A percentile compares a stretch with the other conserved stretches of the same genome.
Evolutionary conservation across 1,140 invertebrate species (phyloP).

Genomic region (Rhynchophorus ferrugineus): DNA sequence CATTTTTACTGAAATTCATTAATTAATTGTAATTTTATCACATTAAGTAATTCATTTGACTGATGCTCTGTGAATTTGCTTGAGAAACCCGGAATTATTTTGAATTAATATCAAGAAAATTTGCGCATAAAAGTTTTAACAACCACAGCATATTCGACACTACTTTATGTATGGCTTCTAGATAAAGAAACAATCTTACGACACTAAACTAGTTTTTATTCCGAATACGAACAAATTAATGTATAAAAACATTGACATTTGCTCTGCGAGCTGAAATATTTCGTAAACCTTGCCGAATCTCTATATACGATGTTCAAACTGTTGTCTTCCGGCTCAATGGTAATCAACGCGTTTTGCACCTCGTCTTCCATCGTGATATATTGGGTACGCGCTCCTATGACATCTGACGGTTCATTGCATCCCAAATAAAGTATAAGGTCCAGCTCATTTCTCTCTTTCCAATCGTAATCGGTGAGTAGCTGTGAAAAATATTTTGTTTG

Average conservation of each 20-base stretch:
- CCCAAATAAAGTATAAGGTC: conserved; percentile 52
- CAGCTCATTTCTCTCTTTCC: conserved; percentile 45
- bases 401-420: conserved; percentile 37
- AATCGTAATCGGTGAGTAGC: conserved; percentile 32
- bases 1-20: no score
- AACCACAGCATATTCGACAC: no score
- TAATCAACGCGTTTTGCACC: conserved; percentile 42
- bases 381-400: conserved; percentile 44
- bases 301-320: conserved; percentile 61
- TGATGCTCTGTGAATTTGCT: no score
- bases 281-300: conserved; percentile 48
- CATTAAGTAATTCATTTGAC: no score
- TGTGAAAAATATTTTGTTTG: background rate
- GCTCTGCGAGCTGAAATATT: conserved; percentile 38
- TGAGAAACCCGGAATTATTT: no score
- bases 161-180: no score
- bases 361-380: conserved; percentile 47
- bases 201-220: no score
- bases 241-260: conserved; percentile 34
- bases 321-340: conserved; percentile 52
- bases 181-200: no score
- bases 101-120: no score
- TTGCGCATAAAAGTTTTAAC: no score
- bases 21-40: no score
- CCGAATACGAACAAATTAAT: conserved; percentile 36